Percentiles rank a stretch among this genome's conserved stretches.
These are phyloP conservation scores for Coranthus polyacanthus DNA, from an alignment of 2,797 vertebrate species.

Conservation along the genomic window DNA sequence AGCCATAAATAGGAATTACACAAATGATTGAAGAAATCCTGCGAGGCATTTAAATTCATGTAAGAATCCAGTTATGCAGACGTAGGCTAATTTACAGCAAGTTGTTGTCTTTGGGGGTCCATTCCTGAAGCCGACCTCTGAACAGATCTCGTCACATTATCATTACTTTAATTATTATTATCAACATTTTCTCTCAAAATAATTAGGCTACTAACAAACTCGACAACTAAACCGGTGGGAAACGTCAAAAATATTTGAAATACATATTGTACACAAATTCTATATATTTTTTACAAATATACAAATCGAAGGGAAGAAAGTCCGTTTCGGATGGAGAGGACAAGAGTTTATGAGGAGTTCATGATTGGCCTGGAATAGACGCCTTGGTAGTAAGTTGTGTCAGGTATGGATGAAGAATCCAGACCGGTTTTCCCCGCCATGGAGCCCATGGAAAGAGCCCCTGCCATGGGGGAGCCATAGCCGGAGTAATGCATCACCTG, in stretches of 20 bases:
- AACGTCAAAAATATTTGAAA: slow-evolving; percentile 87
- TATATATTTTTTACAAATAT: slow-evolving; percentile 87
- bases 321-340: slow-evolving; percentile 67
- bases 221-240: slow-evolving; percentile 87
- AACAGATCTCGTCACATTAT: slow-evolving; percentile 86
- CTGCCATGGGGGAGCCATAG: slow-evolving; percentile 94
- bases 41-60: slow-evolving; percentile 85
- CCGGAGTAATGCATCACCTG: slow-evolving; percentile 98
- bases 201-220: slow-evolving; percentile 87
- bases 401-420: slow-evolving; percentile 92
- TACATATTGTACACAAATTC: slow-evolving; percentile 88
- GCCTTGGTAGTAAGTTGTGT: slow-evolving; percentile 97
- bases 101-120: slow-evolving; percentile 86
- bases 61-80: slow-evolving; percentile 80
- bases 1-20: slow-evolving; percentile 99
- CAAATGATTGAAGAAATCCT: slow-evolving; percentile 93
- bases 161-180: slow-evolving; percentile 57
- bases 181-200: slow-evolving; percentile 84
- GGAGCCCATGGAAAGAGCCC: slow-evolving; percentile 94
- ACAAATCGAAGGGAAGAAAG: slow-evolving; percentile 78
- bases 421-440: slow-evolving; percentile 94
- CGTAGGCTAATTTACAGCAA: slow-evolving; percentile 82
- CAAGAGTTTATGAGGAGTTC: slow-evolving; percentile 96
- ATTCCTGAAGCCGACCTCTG: slow-evolving; percentile 84
- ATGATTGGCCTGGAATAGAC: slow-evolving; percentile 98